Conservation (phyloP, 2,113 vertebrate genomes). For the Dipodomys ordii region DNA sequence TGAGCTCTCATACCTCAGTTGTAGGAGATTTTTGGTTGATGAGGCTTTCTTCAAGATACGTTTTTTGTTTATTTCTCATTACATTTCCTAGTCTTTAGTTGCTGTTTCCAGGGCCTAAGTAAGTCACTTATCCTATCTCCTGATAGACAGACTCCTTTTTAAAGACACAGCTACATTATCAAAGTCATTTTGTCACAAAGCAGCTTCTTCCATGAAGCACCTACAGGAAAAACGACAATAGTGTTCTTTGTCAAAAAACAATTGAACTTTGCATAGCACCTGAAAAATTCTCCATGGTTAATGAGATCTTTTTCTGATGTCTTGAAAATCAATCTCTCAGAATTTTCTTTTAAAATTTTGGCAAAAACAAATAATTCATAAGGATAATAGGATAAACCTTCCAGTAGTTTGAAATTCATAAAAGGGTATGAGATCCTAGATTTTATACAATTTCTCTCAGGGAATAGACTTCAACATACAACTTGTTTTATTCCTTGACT, state of each 20-base stretch:
- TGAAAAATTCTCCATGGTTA: constrained; percentile 56
- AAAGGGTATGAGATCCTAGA: neutral
- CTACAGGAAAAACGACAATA: constrained; percentile 57
- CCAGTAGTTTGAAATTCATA: constrained; percentile 19
- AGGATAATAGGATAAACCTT: constrained; percentile 58
- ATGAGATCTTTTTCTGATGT: constrained; percentile 63
- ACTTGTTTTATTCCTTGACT: neutral
- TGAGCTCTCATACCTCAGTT: neutral
- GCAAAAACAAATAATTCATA: constrained; percentile 60
- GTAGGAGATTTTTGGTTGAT: neutral
- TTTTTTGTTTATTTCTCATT: neutral
- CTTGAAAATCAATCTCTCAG: constrained; percentile 53
- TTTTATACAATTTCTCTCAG: constrained; percentile 36
- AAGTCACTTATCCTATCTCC: constrained; percentile 30
- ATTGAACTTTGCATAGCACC: constrained; percentile 22
- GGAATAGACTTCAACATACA: neutral
- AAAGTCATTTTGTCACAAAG: constrained; percentile 42
- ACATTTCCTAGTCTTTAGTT: neutral
- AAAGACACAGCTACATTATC: constrained; percentile 56
- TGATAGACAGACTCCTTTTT: constrained; percentile 61
- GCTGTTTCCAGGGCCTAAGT: neutral
- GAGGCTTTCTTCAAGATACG: neutral
- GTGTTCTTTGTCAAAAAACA: constrained; percentile 42
- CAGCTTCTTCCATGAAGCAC: constrained; percentile 51
- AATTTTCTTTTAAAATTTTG: constrained; percentile 62